Evolutionary conservation across 2,113 vertebrate species (phyloP).

Genomic region (Semicossyphus pulcher): DNA sequence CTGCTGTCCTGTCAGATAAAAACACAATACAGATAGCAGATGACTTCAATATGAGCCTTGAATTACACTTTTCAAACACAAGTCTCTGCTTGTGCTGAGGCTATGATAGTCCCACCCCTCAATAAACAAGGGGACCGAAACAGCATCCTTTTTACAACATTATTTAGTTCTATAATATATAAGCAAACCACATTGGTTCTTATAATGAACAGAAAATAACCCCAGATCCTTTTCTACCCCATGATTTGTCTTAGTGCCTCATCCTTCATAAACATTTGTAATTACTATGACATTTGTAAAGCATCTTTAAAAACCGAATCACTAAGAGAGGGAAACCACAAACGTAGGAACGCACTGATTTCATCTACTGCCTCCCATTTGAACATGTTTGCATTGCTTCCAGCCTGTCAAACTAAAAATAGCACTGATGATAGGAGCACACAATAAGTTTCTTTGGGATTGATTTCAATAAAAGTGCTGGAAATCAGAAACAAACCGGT

Average conservation of each 20-base stretch:
- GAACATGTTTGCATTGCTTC: background rate
- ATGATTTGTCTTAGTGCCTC: too few relatives aligned
- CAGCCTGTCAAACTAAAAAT: conserved; percentile 34
- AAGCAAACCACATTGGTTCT: too few relatives aligned
- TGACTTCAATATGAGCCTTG: conserved; percentile 10
- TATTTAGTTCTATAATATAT: too few relatives aligned
- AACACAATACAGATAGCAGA: conserved; percentile 3
- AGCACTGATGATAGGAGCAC: conserved; percentile 17
- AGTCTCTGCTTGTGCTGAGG: background rate
- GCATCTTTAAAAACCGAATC: too few relatives aligned
- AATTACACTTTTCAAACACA: background rate
- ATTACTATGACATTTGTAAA: too few relatives aligned
- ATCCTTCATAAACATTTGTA: too few relatives aligned
- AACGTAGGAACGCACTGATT: background rate
- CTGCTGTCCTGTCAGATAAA: conserved; percentile 10
- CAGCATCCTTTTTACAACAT: too few relatives aligned
- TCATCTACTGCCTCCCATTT: background rate
- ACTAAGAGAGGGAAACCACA: background rate
- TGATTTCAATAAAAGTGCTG: conserved; percentile 50
- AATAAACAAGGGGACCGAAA: too few relatives aligned
- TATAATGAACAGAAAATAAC: too few relatives aligned
- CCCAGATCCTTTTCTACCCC: too few relatives aligned
- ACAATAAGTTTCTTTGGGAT: conserved; percentile 25
- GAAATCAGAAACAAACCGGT: conserved; percentile 23
- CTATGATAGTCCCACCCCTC: background rate